phyloP scores from a whole-genome alignment of 2,113 vertebrate species.

The Passer domesticus region DNA sequence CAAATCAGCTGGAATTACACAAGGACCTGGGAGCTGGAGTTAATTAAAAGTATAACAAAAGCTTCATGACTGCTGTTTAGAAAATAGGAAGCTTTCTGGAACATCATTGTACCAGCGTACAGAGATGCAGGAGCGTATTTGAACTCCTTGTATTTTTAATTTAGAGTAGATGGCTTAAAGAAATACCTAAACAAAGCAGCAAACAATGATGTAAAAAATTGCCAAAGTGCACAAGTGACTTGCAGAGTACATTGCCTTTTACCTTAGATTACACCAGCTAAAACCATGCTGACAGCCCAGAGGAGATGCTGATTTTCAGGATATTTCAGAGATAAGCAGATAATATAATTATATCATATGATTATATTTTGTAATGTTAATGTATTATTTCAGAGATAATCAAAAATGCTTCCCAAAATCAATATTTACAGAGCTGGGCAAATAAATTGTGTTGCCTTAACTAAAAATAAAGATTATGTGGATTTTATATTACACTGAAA shows the following conservation, averaged over 20 bases:
- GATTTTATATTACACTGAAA: not conserved
- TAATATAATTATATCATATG: not conserved
- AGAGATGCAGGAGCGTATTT: not conserved
- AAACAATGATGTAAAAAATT: not conserved
- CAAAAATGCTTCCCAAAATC: not conserved
- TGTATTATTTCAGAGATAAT: not conserved
- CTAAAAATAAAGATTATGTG: not conserved
- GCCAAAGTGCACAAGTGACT: not conserved
- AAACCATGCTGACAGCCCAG: not conserved
- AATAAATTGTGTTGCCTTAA: not conserved
- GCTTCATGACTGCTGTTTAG: not conserved
- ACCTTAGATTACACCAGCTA: not conserved
- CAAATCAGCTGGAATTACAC: not conserved
- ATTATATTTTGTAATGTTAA: not conserved
- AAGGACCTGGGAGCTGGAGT: not conserved
- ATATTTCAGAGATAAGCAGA: not conserved
- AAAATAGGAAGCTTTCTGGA: not conserved
- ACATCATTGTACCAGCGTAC: not conserved
- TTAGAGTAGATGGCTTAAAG: not conserved
- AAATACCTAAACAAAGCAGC: not conserved
- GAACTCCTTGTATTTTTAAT: not conserved
- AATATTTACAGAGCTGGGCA: not conserved
- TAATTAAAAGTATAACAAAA: conserved; percentile 55
- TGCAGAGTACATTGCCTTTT: not conserved
- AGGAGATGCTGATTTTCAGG: not conserved